These are phyloP conservation scores for Chaetops frenatus DNA, from an alignment of 2,113 vertebrate genomes.

Conservation along the genomic window DNA sequence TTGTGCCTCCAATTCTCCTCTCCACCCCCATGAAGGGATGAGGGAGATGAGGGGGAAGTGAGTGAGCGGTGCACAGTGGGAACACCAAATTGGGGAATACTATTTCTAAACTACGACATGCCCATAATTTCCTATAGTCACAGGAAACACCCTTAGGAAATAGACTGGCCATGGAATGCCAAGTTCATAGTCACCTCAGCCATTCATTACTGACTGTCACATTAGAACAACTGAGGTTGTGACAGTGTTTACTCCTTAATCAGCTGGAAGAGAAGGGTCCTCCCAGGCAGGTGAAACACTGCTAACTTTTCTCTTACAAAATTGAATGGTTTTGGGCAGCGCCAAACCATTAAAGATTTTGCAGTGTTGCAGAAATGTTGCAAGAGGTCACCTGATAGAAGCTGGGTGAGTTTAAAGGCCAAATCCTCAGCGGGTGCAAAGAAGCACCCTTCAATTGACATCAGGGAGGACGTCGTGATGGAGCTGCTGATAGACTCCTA, in stretches of 20 bases:
- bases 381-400: slow-evolving; percentile 3
- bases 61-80: accelerated
- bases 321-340: not conserved
- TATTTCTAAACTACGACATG: not conserved
- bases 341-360: slow-evolving; percentile 31
- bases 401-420: not conserved
- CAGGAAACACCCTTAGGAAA: not conserved
- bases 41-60: not conserved
- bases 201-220: not conserved
- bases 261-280: not conserved
- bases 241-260: slow-evolving; percentile 16
- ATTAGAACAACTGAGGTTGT: slow-evolving; percentile 15
- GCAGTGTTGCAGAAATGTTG: slow-evolving; percentile 26
- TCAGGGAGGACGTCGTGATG: not conserved
- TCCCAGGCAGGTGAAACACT: slow-evolving; percentile 31
- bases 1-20: not conserved
- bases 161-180: not conserved
- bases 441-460: not conserved
- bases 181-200: slow-evolving; percentile 13
- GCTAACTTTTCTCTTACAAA: slow-evolving; percentile 13
- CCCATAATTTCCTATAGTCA: not conserved
- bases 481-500: not conserved
- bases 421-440: not conserved
- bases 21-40: not conserved
- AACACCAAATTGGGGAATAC: not conserved